These are phyloP conservation scores for Lepidotrigona ventralis DNA, from an alignment of 1,140 invertebrate genomes.

Conservation along the genomic window DNA sequence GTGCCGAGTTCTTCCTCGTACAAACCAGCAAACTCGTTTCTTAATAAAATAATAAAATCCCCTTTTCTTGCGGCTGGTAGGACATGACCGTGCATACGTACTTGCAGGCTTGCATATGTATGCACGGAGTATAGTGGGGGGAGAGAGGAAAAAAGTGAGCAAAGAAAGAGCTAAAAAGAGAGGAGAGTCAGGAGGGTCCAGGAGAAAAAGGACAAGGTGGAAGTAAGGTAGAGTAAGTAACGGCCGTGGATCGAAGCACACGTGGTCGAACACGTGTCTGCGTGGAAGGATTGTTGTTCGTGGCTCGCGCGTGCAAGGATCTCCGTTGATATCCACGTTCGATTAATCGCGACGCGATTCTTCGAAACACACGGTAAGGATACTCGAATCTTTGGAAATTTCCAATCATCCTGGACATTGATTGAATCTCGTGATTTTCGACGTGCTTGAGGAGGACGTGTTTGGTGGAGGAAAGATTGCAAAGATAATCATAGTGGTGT, in stretches of 20 bases:
- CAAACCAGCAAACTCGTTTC: conserved; percentile 71
- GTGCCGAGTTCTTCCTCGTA: conserved; percentile 45
- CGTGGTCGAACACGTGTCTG: conserved; percentile 77
- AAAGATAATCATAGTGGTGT: background rate
- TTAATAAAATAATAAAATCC: conserved; percentile 76
- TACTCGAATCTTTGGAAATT: background rate
- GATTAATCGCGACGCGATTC: conserved; percentile 45
- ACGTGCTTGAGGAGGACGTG: no score
- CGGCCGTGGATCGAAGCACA: conserved; percentile 64
- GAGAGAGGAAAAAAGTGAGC: background rate
- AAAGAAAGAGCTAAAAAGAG: conserved; percentile 5
- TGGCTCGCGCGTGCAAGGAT: background rate
- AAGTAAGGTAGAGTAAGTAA: conserved; percentile 50
- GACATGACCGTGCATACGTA: conserved; percentile 16
- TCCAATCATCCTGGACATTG: background rate
- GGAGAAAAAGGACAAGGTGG: conserved; percentile 31
- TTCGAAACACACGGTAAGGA: background rate
- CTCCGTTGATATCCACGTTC: conserved; percentile 39
- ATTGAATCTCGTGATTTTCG: conserved; percentile 3
- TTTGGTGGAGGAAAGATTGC: background rate
- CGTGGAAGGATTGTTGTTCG: conserved; percentile 21
- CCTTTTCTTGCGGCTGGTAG: conserved; percentile 32
- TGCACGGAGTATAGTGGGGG: background rate
- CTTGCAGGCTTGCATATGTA: background rate
- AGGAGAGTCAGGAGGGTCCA: conserved; percentile 2